Evolutionary conservation across 2,113 vertebrate genomes (phyloP), one percentile per base, ranked within the genome.

Genomic region (Gobius niger): DNA sequence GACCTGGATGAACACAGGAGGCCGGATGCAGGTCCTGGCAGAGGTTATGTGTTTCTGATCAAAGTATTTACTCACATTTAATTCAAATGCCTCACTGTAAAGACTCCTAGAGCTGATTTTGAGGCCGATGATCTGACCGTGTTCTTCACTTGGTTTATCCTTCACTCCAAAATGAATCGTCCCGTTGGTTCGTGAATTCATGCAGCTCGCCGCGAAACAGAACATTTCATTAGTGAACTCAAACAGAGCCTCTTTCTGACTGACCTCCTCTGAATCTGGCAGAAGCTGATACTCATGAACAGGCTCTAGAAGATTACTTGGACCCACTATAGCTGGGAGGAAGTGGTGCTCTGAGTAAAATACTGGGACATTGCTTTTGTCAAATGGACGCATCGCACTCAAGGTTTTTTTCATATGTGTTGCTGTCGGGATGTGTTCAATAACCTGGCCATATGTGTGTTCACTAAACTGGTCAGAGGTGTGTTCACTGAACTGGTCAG

Each of bases 91-190:
- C 12, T 82, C 65, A 7, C 2, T 63, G 47, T 74, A 82, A 2
- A 68, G 42, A 5, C 0, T 53, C 16, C 8, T 51, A 15, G 63
- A 63, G 1, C 65, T 12, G 46, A 85, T 40, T 0, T 54, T 34
- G 16, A 80, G 60, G 0, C 87, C 84, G 68, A 83, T 67, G 46
- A 92, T 91, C 88, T 92, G 53, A 60, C 92, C 93, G 7, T 92
- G 88, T 54, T 83, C 84, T 19, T 72, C 68, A 9, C 9, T 65
- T 68, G 54, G 70, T 40, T 87, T 73, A 60, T 92, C 85, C 0
- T 14, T 13, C 3, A 95, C 68, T 62, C 94, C 92, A 84, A 95
- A 94, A 78, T 94, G 92, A 56, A 94, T 94, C 40, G 92, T 95
- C 1, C 93, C 92, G 49, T 95, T 95, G 47, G 92, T 93, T 46